Conservation (phyloP, 2,888 invertebrate genomes). For the Synergus itoensis region DNA sequence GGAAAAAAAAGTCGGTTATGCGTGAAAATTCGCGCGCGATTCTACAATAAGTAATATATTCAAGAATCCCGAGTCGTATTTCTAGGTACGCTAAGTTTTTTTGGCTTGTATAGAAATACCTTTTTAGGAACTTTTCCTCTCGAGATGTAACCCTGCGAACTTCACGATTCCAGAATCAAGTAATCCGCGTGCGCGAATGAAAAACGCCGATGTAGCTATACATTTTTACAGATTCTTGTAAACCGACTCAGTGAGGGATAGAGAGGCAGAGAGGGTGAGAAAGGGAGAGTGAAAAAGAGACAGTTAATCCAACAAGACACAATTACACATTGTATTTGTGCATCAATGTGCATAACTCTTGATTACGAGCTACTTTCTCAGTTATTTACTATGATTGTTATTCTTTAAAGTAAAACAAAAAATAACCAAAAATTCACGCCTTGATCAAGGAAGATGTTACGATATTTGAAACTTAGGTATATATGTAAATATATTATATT, state of each 20-base stretch:
- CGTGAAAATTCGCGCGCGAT: constrained; percentile 63
- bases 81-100: constrained; percentile 62
- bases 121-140: constrained; percentile 54
- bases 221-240: constrained; percentile 41
- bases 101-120: constrained; percentile 65
- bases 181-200: constrained; percentile 19
- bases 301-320: constrained; percentile 58
- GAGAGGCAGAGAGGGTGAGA: constrained; percentile 34
- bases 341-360: constrained; percentile 66
- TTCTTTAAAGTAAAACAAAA: constrained; percentile 67
- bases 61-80: constrained; percentile 62
- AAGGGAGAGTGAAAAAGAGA: constrained; percentile 44
- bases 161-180: constrained; percentile 23
- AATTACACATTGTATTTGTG: constrained; percentile 65
- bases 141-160: constrained; percentile 58
- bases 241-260: constrained; percentile 44
- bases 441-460: constrained; percentile 67
- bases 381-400: constrained; percentile 72
- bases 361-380: constrained; percentile 69
- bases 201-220: constrained; percentile 37
- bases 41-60: constrained; percentile 60
- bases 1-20: constrained; percentile 58
- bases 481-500: constrained; percentile 76
- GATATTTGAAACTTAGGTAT: constrained; percentile 72
- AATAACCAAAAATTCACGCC: constrained; percentile 62